These are phyloP conservation scores for Epistrophe grossulariae DNA, from an alignment of 2,888 invertebrate genomes.

Conservation along the genomic window DNA sequence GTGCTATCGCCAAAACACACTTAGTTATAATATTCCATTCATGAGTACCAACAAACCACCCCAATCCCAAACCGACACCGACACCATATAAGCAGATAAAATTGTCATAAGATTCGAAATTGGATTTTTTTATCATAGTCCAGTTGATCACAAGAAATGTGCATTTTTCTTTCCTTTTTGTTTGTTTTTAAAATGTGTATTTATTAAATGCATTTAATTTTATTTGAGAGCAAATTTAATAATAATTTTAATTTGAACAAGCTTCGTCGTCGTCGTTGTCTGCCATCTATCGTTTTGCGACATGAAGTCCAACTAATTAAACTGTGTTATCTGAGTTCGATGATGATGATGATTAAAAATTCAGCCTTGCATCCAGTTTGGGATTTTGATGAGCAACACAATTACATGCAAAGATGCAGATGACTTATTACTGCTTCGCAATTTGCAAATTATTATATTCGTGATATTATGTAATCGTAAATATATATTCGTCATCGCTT, in stretches of 20 bases:
- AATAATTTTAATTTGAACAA: neutral
- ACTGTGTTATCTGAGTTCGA: slow-evolving; percentile 54
- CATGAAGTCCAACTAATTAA: slow-evolving; percentile 60
- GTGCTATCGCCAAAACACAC: neutral
- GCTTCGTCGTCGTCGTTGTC: slow-evolving; percentile 1
- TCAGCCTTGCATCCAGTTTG: slow-evolving; percentile 7
- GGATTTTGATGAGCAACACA: slow-evolving; percentile 56
- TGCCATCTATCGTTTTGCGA: slow-evolving; percentile 7
- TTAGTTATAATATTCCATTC: neutral
- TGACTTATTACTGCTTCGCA: slow-evolving; percentile 52
- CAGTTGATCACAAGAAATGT: neutral
- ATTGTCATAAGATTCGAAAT: slow-evolving; percentile 4
- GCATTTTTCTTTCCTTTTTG: neutral
- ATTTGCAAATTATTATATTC: slow-evolving; percentile 36
- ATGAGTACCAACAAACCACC: neutral
- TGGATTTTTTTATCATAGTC: neutral
- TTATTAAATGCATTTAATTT: slow-evolving; percentile 4
- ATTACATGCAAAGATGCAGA: slow-evolving; percentile 65
- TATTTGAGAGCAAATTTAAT: neutral
- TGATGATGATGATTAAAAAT: slow-evolving; percentile 40
- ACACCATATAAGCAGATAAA: neutral
- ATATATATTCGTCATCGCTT: slow-evolving; percentile 66
- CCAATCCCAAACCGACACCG: neutral
- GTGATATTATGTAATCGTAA: slow-evolving; percentile 32
- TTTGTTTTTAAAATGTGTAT: slow-evolving; percentile 15